Base-by-base conservation (phyloP, 2,797 vertebrate species). In the Thaleichthys pacificus region DNA sequence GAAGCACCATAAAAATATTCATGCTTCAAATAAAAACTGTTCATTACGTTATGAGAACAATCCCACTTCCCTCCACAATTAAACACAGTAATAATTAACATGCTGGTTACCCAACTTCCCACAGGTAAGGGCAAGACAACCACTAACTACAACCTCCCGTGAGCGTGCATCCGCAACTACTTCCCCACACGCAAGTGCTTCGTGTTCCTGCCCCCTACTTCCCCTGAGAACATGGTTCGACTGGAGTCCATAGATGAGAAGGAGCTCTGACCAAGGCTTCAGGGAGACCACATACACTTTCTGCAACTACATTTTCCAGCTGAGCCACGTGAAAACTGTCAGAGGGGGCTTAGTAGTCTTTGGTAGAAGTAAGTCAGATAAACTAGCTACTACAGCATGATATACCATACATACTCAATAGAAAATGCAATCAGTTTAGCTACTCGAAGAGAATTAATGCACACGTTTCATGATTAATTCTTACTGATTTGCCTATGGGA, bases 151-250 rank as follows among this genome's bases (percentile, higher is more conserved):
- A 88, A 88, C 67, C 69, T 89, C 68, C 83, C 88, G 5, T 88
- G 88, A 22, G 72, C 89, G 14, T 90, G 84, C 70, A 88, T 93
- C 67, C 81, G 82, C 22, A 70, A 70, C 7, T 92, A 86, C 75
- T 93, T 93, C 72, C 87, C 89, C 15, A 75, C 77, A 22, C 73
- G 84, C 28, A 91, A 91, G 61, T 92, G 91, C 61, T 92, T 93
- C 30, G 64, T 82, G 21, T 92, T 92, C 69, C 82, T 84, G 0
- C 58, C 70, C 11, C 91, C 89, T 3, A 63, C 82, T 3, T 74
- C 49, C 6, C 57, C 80, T 4, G 81, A 73, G 9, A 73, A 75
- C 0, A 82, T 89, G 80, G 11, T 1, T 0, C 35, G 11, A 0
- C 73, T 89, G 19, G 85, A 89, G 67, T 70, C 24, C 3, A 54